Base-by-base conservation (phyloP, 2,797 vertebrate species). In the Myotis findleyi region DNA sequence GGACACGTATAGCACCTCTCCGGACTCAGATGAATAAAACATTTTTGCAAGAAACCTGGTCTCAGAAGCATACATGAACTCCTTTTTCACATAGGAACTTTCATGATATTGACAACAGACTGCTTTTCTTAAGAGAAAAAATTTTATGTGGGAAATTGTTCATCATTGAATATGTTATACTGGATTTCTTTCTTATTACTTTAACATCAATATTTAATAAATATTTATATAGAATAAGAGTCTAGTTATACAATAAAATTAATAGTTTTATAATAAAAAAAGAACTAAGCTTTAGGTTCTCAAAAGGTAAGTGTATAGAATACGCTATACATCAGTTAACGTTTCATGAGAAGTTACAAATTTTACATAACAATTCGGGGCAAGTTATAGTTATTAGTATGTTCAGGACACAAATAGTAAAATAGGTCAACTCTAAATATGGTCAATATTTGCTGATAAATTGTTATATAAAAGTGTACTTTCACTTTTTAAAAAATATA, bases 131-230 rank as follows among this genome's bases (percentile, higher is more conserved):
- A 77, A 73, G 25, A 85, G 30, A 33, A 83, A 93, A 95, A 86
- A 62, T 68, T 41, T 64, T 51, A n/a, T 47, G 16, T 82, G 38
- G n/a, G 14, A 77, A 86, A 64, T 5, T 12, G 69, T 80, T 73
- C 51, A 81, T 76, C 3, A 49, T 75, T 89, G 72, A 68, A 1
- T 51, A 51, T 68, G 33, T 51, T 77, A 38, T 21, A 75, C 16
- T 95, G 38, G 17, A 76, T 69, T 91, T 84, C 3, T 62, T 87
- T 72, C 27, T 77, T 44, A 91, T 51, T 73, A 83, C 27, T 73
- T 71, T 84, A n/a, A 80, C 12, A 87, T 85, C 51, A 88, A 66
- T 81, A 49, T 95, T 84, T 84, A 91, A 62, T 44, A 72, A 38
- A 82, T 75, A 49, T 69, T 89, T 72, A 44, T 25, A 17, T n/a